Evolutionary conservation across 2,113 vertebrate species (phyloP).

Genomic region (Limanda limanda): DNA sequence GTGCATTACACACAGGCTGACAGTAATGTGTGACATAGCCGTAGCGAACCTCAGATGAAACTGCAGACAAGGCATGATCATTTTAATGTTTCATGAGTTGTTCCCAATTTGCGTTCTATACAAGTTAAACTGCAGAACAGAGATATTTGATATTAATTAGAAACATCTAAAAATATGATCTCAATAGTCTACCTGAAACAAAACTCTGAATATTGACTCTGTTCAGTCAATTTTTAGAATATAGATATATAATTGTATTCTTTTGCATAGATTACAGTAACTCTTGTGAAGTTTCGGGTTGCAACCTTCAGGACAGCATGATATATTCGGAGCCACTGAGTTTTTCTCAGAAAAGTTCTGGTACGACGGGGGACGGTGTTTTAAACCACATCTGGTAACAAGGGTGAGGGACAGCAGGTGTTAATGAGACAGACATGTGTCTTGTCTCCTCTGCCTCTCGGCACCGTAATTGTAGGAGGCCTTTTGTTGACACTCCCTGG

Average conservation of each 20-base stretch:
- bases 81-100: too few relatives aligned
- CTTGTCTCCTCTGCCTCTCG: constrained; percentile 59
- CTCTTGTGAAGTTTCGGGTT: background rate
- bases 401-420: constrained; percentile 55
- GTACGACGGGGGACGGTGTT: constrained; percentile 13
- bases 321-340: constrained; percentile 5
- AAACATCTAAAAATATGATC: background rate
- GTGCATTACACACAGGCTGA: too few relatives aligned
- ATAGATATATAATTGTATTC: too few relatives aligned
- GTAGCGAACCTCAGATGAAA: too few relatives aligned
- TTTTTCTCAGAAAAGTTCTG: background rate
- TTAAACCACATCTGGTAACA: constrained; percentile 55
- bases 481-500: constrained; percentile 69
- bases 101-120: background rate
- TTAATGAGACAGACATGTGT: constrained; percentile 74
- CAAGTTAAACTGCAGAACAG: background rate
- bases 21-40: too few relatives aligned
- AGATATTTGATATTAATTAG: background rate
- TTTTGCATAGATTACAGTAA: background rate
- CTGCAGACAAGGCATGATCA: too few relatives aligned
- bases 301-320: background rate
- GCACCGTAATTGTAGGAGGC: constrained; percentile 72
- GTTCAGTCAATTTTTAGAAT: background rate
- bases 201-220: background rate
- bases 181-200: background rate